Evolutionary conservation across 2,113 vertebrate species (phyloP), one percentile per base, ranked within the genome.

Genomic region (Ardeotis arabs): DNA sequence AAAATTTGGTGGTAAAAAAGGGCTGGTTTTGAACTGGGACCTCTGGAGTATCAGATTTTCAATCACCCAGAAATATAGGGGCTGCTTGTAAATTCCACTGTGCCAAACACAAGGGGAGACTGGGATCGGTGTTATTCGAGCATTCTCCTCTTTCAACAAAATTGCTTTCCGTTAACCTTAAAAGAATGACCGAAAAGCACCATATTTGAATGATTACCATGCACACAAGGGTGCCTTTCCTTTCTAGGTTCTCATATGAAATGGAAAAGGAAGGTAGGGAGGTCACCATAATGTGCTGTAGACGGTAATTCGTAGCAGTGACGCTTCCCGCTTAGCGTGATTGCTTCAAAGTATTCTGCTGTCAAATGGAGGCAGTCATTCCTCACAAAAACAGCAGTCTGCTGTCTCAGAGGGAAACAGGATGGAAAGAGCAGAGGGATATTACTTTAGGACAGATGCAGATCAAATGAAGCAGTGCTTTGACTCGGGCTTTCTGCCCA

Each of bases 391-490:
- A 16, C 92, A 90, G 95, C 87, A 60, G 77, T 39, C 44, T 2
- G 31, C 93, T 77, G 89, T 67, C 88, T 94, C 85, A 39, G 79
- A 93, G 80, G 70, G 82, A 86, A 85, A 39, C 68, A 53, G 88
- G 79, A 78, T 81, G 85, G 85, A 93, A 89, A 68, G 79, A 92
- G 83, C 91, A 94, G 85, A 84, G 75, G 62, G 87, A 81, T 90
- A 94, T 96, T 94, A 87, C 90, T 95, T 96, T 84, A 94, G 94
- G 91, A 94, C 85, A 97, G 95, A 92, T 94, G 96, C 90, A 89
- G 90, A 96, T 92, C 93, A 90, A 96, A 96, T 96, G 94, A 97
- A 96, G 93, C 94, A 93, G 76, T 81, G 66, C 94, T 95, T 90
- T 70, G 91, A 88, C 59, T 91, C 0, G 4, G 94, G 85, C 90